Conservation (phyloP, 92 coral and sea anemone species). For the Meandrina meandrites region DNA sequence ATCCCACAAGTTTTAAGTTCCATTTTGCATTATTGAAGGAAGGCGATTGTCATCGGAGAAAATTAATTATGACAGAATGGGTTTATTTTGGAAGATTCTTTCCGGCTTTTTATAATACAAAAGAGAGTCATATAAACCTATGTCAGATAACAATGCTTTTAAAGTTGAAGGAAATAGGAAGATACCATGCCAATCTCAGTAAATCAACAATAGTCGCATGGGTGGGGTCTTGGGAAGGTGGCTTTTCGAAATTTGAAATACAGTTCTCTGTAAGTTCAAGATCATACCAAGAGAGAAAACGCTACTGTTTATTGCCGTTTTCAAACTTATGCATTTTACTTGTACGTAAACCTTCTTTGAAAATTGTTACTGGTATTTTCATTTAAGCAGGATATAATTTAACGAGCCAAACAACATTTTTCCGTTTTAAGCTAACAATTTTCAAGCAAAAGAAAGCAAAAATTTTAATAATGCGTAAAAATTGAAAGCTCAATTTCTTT, state of each 20-base stretch:
- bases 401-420: neutral
- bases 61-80: neutral
- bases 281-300: too few species aligned
- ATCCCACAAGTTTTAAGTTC: neutral
- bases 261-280: neutral
- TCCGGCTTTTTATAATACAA: neutral
- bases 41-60: neutral
- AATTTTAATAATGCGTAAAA: neutral
- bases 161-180: neutral
- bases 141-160: neutral
- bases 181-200: neutral
- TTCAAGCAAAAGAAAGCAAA: too few species aligned
- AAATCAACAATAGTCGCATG: neutral
- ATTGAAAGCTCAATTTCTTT: neutral
- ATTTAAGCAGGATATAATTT: neutral
- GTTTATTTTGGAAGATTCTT: neutral
- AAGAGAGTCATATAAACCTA: neutral
- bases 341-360: neutral
- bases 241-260: neutral
- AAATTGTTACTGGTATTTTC: neutral
- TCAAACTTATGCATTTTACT: neutral
- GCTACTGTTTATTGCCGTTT: neutral
- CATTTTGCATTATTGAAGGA: neutral
- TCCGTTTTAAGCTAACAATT: neutral
- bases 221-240: neutral